A percentile compares a stretch with the other conserved stretches of the same genome.
Evolutionary conservation across 2,113 vertebrate species (phyloP).

Genomic region (Ictidomys tridecemlineatus): DNA sequence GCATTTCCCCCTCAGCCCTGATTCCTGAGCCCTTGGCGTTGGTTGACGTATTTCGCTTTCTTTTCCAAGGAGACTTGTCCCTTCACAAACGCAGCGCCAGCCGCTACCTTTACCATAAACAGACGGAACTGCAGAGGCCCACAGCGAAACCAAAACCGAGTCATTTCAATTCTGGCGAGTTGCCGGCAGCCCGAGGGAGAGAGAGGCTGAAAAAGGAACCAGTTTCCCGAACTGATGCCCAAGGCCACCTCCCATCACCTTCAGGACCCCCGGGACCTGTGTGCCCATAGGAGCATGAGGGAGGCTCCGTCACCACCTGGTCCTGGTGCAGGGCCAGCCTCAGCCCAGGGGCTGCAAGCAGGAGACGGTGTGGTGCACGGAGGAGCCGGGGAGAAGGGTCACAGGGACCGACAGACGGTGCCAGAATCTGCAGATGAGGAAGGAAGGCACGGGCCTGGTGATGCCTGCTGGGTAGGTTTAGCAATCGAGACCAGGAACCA

Average conservation of each 20-base stretch:
- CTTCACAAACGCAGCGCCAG: neutral
- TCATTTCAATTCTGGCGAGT: neutral
- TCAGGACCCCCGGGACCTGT: too few relatives aligned
- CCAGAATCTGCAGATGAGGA: neutral
- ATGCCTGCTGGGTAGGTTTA: neutral
- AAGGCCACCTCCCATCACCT: neutral
- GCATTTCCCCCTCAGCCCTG: neutral
- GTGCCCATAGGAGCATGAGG: neutral
- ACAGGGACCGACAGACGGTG: fast-evolving
- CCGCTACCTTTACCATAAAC: neutral
- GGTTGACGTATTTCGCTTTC: neutral
- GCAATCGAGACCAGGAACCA: neutral
- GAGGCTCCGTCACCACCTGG: neutral
- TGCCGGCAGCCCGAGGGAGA: neutral
- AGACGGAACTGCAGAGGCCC: neutral
- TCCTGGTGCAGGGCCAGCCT: neutral
- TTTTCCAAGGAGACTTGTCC: neutral
- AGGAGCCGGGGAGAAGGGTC: neutral
- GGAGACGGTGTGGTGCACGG: neutral
- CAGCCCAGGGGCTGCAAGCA: too few relatives aligned
- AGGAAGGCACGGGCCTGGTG: fast-evolving
- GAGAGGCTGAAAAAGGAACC: neutral
- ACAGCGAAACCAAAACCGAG: neutral
- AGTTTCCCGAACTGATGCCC: fast-evolving
- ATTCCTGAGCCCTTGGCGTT: neutral